phyloP scores from a whole-genome alignment of 1,140 invertebrate species.

The Atta texana region DNA sequence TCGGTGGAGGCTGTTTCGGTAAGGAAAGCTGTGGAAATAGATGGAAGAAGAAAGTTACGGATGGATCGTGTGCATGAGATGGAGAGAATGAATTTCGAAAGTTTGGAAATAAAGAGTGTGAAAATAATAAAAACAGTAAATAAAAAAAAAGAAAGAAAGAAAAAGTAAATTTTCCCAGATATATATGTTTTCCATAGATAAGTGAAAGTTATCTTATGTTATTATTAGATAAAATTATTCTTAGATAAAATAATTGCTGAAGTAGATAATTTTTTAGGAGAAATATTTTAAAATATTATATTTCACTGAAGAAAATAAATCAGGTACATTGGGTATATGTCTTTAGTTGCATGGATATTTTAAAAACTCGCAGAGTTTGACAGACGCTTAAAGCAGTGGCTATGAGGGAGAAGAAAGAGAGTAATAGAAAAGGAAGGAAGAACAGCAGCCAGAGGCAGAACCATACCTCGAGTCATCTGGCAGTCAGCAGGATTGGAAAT shows the following conservation, averaged over 20 bases:
- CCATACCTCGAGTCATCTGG: slow-evolving; percentile 84
- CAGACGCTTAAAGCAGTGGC: slow-evolving; percentile 46
- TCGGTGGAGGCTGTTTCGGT: slow-evolving; percentile 65
- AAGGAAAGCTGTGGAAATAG: slow-evolving; percentile 20
- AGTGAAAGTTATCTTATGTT: too few relatives aligned
- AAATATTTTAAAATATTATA: background rate
- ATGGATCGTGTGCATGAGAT: slow-evolving; percentile 23
- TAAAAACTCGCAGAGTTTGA: slow-evolving; percentile 51
- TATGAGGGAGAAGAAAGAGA: slow-evolving; percentile 55
- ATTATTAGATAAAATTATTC: too few relatives aligned
- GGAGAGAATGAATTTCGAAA: slow-evolving; percentile 55
- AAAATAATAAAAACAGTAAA: background rate
- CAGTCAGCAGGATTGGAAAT: slow-evolving; percentile 85
- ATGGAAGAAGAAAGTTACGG: slow-evolving; percentile 45
- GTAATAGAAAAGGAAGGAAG: slow-evolving; percentile 66
- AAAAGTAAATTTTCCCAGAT: background rate
- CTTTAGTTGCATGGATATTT: slow-evolving; percentile 9
- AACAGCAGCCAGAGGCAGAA: slow-evolving; percentile 68
- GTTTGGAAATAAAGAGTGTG: slow-evolving; percentile 52
- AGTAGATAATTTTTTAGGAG: background rate
- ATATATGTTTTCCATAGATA: background rate
- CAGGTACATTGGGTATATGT: background rate
- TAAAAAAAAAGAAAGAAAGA: background rate
- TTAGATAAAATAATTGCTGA: too few relatives aligned
- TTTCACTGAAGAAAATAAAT: background rate